Percentiles rank a stretch among this genome's conserved stretches.
These are phyloP conservation scores for Limnephilus auricula DNA, from an alignment of 2,888 invertebrate species.

Conservation along the genomic window DNA sequence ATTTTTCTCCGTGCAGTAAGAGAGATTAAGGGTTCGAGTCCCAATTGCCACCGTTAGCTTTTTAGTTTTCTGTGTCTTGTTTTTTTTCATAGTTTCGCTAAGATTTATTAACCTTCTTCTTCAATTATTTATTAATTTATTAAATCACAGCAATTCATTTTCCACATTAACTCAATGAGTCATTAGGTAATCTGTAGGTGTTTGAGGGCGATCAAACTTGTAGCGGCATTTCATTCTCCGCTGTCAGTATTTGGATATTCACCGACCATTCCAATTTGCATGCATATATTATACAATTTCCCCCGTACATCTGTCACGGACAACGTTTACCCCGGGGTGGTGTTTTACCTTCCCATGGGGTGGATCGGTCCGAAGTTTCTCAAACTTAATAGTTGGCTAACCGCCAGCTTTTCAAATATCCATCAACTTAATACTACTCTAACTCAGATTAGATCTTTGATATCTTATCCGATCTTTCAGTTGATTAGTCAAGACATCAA, in stretches of 20 bases:
- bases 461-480: too few species aligned
- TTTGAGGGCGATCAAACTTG: neutral
- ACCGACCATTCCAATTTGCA: slow-evolving; percentile 22
- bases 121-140: neutral
- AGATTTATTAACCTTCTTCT: too few species aligned
- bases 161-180: neutral
- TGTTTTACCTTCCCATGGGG: neutral
- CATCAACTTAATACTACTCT: too few species aligned
- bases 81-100: too few species aligned
- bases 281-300: slow-evolving; percentile 44
- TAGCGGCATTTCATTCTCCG: neutral
- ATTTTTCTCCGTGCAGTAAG: too few species aligned
- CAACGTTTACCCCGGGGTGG: slow-evolving; percentile 22
- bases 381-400: neutral
- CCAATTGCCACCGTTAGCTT: too few species aligned
- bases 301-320: slow-evolving; percentile 42
- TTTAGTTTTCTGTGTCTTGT: too few species aligned
- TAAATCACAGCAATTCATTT: neutral
- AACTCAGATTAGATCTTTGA: too few species aligned
- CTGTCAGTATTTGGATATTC: neutral
- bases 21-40: too few species aligned
- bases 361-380: neutral
- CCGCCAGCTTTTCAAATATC: neutral
- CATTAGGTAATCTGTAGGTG: neutral
- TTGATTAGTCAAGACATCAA: too few species aligned